These are phyloP conservation scores for Meganola albula DNA, from an alignment of 2,888 invertebrate genomes.

Conservation along the genomic window DNA sequence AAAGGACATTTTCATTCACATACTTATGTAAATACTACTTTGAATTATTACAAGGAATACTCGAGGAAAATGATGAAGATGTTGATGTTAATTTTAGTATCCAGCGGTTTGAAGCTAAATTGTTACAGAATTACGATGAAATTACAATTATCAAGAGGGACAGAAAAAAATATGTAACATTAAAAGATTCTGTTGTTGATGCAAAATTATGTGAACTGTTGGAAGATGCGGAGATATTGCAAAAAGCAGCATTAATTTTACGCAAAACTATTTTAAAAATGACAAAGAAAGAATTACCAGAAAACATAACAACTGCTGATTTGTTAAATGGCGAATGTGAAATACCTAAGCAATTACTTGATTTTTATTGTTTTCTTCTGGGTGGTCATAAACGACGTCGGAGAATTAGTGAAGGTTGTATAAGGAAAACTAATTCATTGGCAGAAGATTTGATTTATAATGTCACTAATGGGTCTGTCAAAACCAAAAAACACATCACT, in stretches of 20 bases:
- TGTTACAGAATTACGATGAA: constrained; percentile 3
- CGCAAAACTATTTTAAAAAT: constrained; percentile 4
- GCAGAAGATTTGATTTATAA: constrained; percentile 8
- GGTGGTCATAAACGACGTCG: constrained; percentile 5
- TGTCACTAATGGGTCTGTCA: constrained; percentile 6
- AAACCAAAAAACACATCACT: constrained; percentile 20
- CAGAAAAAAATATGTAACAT: constrained; percentile 4
- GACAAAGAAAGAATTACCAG: constrained; percentile 3
- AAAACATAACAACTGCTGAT: constrained; percentile 4
- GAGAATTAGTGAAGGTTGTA: constrained; percentile 3
- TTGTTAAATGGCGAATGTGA: constrained; percentile 6
- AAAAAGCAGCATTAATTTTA: constrained; percentile 2
- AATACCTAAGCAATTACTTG: constrained; percentile 4
- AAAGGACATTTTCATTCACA: not conserved
- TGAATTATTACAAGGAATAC: not conserved
- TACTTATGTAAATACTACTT: not conserved
- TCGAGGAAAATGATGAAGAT: not conserved
- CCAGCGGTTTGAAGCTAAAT: constrained; percentile 3
- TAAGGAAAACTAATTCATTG: constrained; percentile 3
- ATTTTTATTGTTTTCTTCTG: constrained; percentile 4
- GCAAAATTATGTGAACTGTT: constrained; percentile 4
- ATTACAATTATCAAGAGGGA: constrained; percentile 4
- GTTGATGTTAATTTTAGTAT: not conserved
- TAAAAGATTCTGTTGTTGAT: constrained; percentile 4
- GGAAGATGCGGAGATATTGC: constrained; percentile 5